phyloP scores from a whole-genome alignment of 2,113 vertebrate species.

The Ammodramus savannarum region DNA sequence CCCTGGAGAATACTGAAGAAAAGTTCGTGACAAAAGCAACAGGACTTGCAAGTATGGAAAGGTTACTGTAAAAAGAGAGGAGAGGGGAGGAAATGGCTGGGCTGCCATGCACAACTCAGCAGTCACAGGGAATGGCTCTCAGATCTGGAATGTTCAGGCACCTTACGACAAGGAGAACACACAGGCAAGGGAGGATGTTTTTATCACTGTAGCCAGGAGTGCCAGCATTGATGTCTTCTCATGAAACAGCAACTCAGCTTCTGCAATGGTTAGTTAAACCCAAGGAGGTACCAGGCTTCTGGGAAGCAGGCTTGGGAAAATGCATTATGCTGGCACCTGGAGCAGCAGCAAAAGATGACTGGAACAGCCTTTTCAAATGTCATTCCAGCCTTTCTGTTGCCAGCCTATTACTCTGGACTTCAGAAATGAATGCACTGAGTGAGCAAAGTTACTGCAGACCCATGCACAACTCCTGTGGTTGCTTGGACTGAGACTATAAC shows the following conservation, averaged over 20 bases:
- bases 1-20: neutral
- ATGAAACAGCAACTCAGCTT: neutral
- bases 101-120: neutral
- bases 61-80: neutral
- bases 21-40: neutral
- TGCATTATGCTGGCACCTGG: neutral
- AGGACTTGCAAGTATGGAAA: neutral
- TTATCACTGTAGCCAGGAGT: neutral
- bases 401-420: neutral
- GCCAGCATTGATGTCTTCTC: neutral
- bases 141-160: neutral
- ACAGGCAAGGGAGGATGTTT: neutral
- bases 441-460: neutral
- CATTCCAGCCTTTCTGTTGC: neutral
- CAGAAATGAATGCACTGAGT: neutral
- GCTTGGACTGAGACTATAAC: neutral
- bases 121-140: neutral
- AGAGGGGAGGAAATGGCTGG: neutral
- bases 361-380: neutral
- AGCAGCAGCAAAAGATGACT: neutral
- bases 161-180: accelerated
- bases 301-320: neutral
- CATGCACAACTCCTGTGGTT: neutral
- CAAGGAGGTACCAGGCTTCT: neutral
- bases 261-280: neutral